A percentile compares a stretch with the other conserved stretches of the same genome.
These are phyloP conservation scores for Perca schrenkii DNA, from an alignment of 2,113 vertebrate genomes.

Conservation along the genomic window DNA sequence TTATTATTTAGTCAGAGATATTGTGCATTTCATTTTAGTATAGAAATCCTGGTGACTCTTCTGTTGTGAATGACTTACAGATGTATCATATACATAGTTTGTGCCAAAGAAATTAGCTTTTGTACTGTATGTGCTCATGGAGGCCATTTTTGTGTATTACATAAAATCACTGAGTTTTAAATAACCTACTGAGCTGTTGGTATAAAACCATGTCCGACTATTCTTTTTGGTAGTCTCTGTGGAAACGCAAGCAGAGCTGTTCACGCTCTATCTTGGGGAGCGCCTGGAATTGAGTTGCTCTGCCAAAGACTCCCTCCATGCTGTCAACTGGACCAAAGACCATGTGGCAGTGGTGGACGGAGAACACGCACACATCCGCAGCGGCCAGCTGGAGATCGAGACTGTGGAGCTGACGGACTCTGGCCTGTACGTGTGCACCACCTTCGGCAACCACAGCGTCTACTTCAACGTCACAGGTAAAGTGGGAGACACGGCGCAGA, in stretches of 20 bases:
- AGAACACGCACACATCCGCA: slow-evolving; percentile 91
- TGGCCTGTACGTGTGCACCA: slow-evolving; percentile 91
- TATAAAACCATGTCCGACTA: neutral
- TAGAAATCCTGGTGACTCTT: neutral
- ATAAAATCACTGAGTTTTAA: neutral
- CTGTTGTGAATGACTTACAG: neutral
- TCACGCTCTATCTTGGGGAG: slow-evolving; percentile 88
- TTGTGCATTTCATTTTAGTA: neutral
- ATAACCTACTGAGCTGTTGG: neutral
- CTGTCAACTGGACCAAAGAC: slow-evolving; percentile 96
- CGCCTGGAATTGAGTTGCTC: slow-evolving; percentile 91
- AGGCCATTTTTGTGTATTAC: neutral
- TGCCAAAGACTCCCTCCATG: slow-evolving; percentile 87
- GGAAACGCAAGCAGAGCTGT: slow-evolving; percentile 86
- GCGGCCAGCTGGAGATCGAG: slow-evolving; percentile 92
- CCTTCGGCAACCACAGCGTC: slow-evolving; percentile 90
- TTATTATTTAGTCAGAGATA: slow-evolving; percentile 63
- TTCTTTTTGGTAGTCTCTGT: slow-evolving; percentile 77
- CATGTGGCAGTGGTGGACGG: slow-evolving; percentile 87
- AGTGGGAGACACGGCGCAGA: neutral
- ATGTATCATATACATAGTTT: too few species aligned
- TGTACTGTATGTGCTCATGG: neutral
- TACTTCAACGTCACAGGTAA: slow-evolving; percentile 95
- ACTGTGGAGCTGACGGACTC: slow-evolving; percentile 90
- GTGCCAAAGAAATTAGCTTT: neutral